Conservation (phyloP, 2,888 invertebrate genomes). For the Drosophila mulleri region DNA sequence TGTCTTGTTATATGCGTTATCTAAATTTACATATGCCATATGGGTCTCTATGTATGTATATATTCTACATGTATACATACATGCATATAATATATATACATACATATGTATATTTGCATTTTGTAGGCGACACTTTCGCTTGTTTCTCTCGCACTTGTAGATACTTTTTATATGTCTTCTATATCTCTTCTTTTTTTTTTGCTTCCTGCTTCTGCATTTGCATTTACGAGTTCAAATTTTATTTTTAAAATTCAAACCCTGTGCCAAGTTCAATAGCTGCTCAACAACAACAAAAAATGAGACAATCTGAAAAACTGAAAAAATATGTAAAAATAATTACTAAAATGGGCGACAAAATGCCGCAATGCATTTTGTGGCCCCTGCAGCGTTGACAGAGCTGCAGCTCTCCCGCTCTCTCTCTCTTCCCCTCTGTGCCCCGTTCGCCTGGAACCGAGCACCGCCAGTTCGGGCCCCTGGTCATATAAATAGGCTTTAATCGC, state of each 20-base stretch:
- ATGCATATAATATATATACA: neutral
- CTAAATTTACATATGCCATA: conserved; percentile 65
- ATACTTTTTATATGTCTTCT: conserved; percentile 2
- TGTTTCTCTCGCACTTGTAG: conserved; percentile 30
- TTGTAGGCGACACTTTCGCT: conserved; percentile 69
- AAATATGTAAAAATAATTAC: conserved; percentile 66
- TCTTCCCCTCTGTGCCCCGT: neutral
- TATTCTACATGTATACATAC: conserved; percentile 6
- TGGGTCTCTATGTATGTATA: conserved; percentile 8
- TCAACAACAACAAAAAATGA: conserved; percentile 31
- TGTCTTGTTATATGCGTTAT: conserved; percentile 55
- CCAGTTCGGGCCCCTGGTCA: conserved; percentile 17
- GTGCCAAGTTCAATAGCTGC: conserved; percentile 80
- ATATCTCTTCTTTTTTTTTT: conserved; percentile 46
- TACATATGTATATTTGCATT: conserved; percentile 25
- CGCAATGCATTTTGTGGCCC: conserved; percentile 58
- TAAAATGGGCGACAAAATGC: conserved; percentile 65
- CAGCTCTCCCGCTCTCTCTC: neutral
- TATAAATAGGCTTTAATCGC: conserved; percentile 70
- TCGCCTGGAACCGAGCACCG: conserved; percentile 26
- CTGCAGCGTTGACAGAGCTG: conserved; percentile 46
- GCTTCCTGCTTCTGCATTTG: conserved; percentile 58
- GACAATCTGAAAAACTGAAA: neutral
- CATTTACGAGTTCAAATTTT: conserved; percentile 49
- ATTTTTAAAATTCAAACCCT: conserved; percentile 72